Percentiles rank a stretch among this genome's conserved stretches.
These are phyloP conservation scores for Pteronura brasiliensis DNA, from an alignment of 2,113 vertebrate genomes.

Conservation along the genomic window DNA sequence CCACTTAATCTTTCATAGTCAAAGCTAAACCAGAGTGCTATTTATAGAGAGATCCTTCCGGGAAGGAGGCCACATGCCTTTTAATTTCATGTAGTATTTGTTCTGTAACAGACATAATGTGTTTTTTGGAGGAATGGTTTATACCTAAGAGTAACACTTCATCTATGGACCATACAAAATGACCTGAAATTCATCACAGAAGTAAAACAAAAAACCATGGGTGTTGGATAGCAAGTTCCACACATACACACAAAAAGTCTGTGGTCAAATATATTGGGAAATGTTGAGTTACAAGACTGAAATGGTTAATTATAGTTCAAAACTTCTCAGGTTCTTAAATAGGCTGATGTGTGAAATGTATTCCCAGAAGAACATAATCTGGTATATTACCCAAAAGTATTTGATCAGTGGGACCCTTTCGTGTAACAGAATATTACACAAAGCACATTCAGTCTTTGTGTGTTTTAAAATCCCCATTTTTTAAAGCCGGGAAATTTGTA, in stretches of 20 bases:
- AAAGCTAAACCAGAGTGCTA: not conserved
- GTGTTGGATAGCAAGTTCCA: not conserved
- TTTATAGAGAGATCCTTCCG: constrained; percentile 19
- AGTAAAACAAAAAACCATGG: constrained; percentile 16
- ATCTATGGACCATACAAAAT: not conserved
- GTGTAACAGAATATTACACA: not conserved
- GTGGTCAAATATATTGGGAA: not conserved
- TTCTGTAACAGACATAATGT: not conserved
- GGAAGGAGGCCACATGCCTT: not conserved
- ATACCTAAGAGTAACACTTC: not conserved
- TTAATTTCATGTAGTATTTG: constrained; percentile 14
- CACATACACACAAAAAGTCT: not conserved
- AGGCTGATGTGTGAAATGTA: not conserved
- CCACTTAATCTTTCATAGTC: constrained; percentile 8
- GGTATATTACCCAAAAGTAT: not conserved
- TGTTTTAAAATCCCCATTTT: not conserved
- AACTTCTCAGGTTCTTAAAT: not conserved
- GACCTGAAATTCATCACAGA: not conserved
- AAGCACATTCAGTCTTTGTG: not conserved
- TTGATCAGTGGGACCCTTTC: not conserved
- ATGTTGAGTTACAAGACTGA: not conserved
- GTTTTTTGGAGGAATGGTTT: not conserved
- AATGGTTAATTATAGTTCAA: not conserved
- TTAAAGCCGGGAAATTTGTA: not conserved
- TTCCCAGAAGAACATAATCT: not conserved